Conservation (phyloP, 2,888 invertebrate species). For the Synergus japonicus region DNA sequence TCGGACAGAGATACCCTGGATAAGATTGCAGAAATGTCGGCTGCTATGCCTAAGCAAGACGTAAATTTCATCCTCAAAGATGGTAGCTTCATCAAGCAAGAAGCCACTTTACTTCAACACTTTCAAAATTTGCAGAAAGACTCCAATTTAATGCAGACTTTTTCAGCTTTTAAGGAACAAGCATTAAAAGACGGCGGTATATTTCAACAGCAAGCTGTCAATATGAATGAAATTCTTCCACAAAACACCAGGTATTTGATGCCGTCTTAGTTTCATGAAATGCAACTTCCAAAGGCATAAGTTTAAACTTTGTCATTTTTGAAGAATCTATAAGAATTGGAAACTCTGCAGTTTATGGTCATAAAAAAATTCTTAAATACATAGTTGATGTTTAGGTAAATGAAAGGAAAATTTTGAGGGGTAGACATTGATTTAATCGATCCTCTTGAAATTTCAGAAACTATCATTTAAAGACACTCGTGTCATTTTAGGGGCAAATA, state of each 20-base stretch:
- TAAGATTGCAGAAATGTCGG: slow-evolving; percentile 55
- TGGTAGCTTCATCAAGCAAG: slow-evolving; percentile 66
- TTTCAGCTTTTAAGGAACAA: slow-evolving; percentile 73
- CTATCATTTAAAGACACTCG: background rate
- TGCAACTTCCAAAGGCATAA: background rate
- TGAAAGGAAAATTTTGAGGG: background rate
- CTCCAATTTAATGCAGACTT: slow-evolving; percentile 70
- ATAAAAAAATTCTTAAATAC: slow-evolving; percentile 1
- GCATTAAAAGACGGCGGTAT: slow-evolving; percentile 67
- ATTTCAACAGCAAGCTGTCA: slow-evolving; percentile 71
- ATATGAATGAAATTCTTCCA: slow-evolving; percentile 74
- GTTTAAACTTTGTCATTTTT: background rate
- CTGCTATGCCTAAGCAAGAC: slow-evolving; percentile 65
- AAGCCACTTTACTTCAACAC: slow-evolving; percentile 68
- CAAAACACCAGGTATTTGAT: slow-evolving; percentile 75
- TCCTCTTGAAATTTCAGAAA: slow-evolving; percentile 16
- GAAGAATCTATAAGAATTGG: background rate
- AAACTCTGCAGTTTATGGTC: background rate
- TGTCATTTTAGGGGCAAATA: slow-evolving; percentile 23
- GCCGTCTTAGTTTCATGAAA: slow-evolving; percentile 70
- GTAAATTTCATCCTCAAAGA: slow-evolving; percentile 66
- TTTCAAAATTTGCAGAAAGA: slow-evolving; percentile 74
- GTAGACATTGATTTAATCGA: slow-evolving; percentile 17
- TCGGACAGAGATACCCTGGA: slow-evolving; percentile 65
- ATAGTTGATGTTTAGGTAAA: slow-evolving; percentile 25